A percentile compares a stretch with the other conserved stretches of the same genome.
These are phyloP conservation scores for Ditylenchus dipsaci DNA, from an alignment of 1,140 invertebrate species.

Conservation along the genomic window DNA sequence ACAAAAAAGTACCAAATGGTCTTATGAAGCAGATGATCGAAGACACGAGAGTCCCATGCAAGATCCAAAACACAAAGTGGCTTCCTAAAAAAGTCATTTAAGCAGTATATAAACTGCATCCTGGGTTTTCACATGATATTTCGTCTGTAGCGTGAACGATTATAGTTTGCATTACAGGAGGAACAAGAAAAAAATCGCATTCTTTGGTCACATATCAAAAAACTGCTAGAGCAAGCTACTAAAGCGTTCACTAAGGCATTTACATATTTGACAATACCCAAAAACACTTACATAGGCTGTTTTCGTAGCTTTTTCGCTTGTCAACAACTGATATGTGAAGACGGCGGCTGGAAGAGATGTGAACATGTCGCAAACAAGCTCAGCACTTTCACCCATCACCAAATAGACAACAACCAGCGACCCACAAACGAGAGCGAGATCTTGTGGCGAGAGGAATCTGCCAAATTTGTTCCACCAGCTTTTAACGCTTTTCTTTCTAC, in stretches of 20 bases:
- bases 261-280: not conserved
- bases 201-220: too few species aligned
- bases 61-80: conserved; percentile 9
- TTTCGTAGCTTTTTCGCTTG: conserved; percentile 1
- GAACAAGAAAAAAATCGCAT: too few species aligned
- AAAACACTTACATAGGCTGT: conserved; percentile 3
- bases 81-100: conserved; percentile 5
- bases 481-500: too few species aligned
- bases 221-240: too few species aligned
- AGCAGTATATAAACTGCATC: too few species aligned
- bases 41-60: conserved; percentile 1
- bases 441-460: conserved; percentile 4
- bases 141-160: too few species aligned
- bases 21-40: conserved; percentile 9
- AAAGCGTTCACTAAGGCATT: too few species aligned
- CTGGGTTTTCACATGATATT: too few species aligned
- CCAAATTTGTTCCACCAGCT: not conserved
- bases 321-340: conserved; percentile 5
- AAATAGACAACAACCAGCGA: not conserved
- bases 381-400: conserved; percentile 3
- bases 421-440: not conserved
- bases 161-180: too few species aligned
- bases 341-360: conserved; percentile 2
- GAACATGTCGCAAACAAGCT: conserved; percentile 5
- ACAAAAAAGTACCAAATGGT: conserved; percentile 8